Evolutionary conservation across 1,140 invertebrate species (phyloP).

Genomic region (Lordiphosa clarofinis): DNA sequence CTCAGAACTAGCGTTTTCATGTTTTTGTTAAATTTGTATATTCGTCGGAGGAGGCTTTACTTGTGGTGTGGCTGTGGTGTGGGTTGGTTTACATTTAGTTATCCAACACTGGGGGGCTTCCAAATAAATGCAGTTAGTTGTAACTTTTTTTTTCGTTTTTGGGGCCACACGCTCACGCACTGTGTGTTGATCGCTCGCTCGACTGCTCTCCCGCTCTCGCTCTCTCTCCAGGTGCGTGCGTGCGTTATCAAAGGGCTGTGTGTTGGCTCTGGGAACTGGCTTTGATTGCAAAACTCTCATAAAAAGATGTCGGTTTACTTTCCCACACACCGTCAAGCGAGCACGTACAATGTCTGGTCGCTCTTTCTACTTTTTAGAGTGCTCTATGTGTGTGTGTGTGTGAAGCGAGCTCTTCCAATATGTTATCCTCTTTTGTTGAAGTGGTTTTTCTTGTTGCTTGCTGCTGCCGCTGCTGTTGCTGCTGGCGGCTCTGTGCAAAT

Average conservation of each 20-base stretch:
- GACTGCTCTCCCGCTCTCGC: slow-evolving; percentile 10
- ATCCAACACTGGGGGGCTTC: slow-evolving; percentile 3
- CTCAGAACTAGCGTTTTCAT: slow-evolving; percentile 74
- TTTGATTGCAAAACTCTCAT: slow-evolving; percentile 72
- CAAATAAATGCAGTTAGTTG: slow-evolving; percentile 34
- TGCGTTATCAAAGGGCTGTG: slow-evolving; percentile 68
- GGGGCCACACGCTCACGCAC: slow-evolving; percentile 41
- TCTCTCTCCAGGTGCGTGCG: slow-evolving; percentile 23
- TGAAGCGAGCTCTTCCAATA: slow-evolving; percentile 64
- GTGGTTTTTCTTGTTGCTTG: slow-evolving; percentile 72
- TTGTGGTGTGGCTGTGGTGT: no score
- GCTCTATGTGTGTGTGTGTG: slow-evolving; percentile 20
- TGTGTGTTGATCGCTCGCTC: slow-evolving; percentile 39
- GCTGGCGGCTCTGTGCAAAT: slow-evolving; percentile 57
- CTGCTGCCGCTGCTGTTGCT: slow-evolving; percentile 43
- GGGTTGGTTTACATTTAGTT: slow-evolving; percentile 5
- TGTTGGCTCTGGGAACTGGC: slow-evolving; percentile 22
- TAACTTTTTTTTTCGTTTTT: slow-evolving; percentile 12
- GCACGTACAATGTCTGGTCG: slow-evolving; percentile 48
- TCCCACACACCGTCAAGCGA: slow-evolving; percentile 44
- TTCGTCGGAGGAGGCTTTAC: background rate
- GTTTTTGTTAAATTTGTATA: slow-evolving; percentile 34
- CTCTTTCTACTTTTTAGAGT: slow-evolving; percentile 30
- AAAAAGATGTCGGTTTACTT: slow-evolving; percentile 77
- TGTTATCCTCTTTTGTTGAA: slow-evolving; percentile 78